Evolutionary conservation across 2,113 vertebrate species (phyloP).

Genomic region (Rhinichthys klamathensis): DNA sequence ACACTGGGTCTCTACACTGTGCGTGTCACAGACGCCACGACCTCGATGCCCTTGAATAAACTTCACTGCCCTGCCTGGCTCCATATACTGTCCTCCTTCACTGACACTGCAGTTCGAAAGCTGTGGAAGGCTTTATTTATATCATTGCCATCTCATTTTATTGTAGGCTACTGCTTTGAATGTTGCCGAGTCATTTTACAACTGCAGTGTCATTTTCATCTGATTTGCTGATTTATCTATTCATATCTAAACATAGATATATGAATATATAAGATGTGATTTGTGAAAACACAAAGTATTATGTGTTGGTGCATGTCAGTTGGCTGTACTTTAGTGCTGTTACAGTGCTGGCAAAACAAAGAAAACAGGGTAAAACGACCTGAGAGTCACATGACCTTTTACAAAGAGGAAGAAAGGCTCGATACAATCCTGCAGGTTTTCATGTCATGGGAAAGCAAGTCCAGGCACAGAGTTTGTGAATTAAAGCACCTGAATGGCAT

Average conservation of each 20-base stretch:
- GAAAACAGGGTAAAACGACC: constrained; percentile 24
- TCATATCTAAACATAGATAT: not conserved
- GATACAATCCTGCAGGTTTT: constrained; percentile 54
- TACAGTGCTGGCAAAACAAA: not conserved
- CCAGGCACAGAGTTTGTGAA: constrained; percentile 13
- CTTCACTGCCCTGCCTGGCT: not conserved
- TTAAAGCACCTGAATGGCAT: constrained; percentile 36
- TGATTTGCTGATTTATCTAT: not conserved
- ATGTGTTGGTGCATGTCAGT: not conserved
- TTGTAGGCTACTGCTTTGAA: not conserved
- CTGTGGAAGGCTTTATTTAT: not conserved
- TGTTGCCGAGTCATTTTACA: not conserved
- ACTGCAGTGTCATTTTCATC: not conserved
- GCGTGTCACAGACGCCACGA: not conserved
- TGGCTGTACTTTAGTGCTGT: not conserved
- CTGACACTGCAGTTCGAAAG: not conserved
- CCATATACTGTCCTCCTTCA: not conserved
- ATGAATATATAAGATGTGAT: not conserved
- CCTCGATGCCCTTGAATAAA: constrained; percentile 19
- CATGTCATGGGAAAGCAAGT: constrained; percentile 59
- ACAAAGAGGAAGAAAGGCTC: constrained; percentile 46
- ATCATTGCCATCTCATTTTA: not conserved
- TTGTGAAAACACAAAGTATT: not conserved
- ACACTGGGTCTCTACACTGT: not conserved
- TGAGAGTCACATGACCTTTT: constrained; percentile 46